Percentiles rank a stretch among this genome's conserved stretches.
phyloP scores from a whole-genome alignment of 2,888 invertebrate genomes.

The Pandemis cinnamomeana region DNA sequence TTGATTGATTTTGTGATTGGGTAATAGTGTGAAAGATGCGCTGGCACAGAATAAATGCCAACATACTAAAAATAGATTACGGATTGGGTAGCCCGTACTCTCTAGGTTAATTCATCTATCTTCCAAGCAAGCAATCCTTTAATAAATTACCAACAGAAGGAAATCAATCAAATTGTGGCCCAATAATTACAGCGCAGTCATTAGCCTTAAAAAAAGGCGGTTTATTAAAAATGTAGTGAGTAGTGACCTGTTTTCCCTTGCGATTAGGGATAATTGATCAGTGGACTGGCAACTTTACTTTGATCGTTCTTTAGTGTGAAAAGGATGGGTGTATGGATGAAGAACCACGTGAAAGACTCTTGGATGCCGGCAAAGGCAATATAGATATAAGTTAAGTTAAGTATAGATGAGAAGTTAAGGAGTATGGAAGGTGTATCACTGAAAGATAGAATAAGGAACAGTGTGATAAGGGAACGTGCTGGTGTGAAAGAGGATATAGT shows the following conservation, averaged over 20 bases:
- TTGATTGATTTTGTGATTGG: no score
- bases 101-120: no score
- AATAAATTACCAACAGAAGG: slow-evolving; percentile 12
- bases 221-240: slow-evolving; percentile 38
- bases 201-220: slow-evolving; percentile 15
- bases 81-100: no score
- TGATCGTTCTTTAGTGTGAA: slow-evolving; percentile 30
- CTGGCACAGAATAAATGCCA: no score
- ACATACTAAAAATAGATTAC: no score
- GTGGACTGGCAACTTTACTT: slow-evolving; percentile 18
- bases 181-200: slow-evolving; percentile 23
- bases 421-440: no score
- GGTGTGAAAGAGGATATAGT: no score
- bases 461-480: no score
- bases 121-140: background rate
- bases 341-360: background rate
- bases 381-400: no score
- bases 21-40: no score
- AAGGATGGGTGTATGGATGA: slow-evolving; percentile 1
- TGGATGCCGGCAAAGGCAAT: background rate
- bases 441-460: no score
- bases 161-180: slow-evolving; percentile 31
- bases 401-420: no score
- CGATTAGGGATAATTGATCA: slow-evolving; percentile 36
- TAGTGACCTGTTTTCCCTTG: slow-evolving; percentile 35